phyloP scores from a whole-genome alignment of 2,797 vertebrate genomes.

The Lerista edwardsae region DNA sequence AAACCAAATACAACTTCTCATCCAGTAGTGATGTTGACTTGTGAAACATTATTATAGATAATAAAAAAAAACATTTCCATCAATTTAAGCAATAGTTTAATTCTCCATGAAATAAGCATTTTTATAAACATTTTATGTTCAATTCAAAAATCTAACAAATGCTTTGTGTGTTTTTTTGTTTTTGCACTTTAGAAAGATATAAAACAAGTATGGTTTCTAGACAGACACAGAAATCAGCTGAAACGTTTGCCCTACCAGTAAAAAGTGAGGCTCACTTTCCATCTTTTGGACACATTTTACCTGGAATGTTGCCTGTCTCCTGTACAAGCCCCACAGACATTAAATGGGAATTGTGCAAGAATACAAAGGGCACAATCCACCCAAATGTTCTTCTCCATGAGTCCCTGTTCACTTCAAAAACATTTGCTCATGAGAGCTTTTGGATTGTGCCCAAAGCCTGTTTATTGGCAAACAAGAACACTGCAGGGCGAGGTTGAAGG shows the following conservation, averaged over 20 bases:
- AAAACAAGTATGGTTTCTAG: conserved; percentile 49
- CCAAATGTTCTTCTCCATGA: not conserved
- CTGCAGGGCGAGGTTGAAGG: not conserved
- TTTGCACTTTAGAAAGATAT: conserved; percentile 66
- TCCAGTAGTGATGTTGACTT: conserved; percentile 61
- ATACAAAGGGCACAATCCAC: conserved; percentile 36
- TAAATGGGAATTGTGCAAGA: conserved; percentile 21
- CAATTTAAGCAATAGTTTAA: conserved; percentile 72
- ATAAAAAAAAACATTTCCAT: conserved; percentile 76
- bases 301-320: conserved; percentile 36
- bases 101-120: conserved; percentile 73
- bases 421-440: conserved; percentile 17
- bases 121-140: conserved; percentile 73
- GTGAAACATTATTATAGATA: conserved; percentile 63
- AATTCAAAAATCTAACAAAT: conserved; percentile 70
- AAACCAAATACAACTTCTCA: conserved; percentile 64
- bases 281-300: conserved; percentile 20
- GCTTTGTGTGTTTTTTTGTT: conserved; percentile 13
- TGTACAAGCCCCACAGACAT: conserved; percentile 18
- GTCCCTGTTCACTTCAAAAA: conserved; percentile 42
- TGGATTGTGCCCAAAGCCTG: conserved; percentile 48
- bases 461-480: conserved; percentile 48
- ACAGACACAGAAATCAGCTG: conserved; percentile 65
- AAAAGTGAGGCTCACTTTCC: conserved; percentile 38
- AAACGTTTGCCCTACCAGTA: conserved; percentile 49